phyloP scores from a whole-genome alignment of 1,140 invertebrate species.

The Drosophila equinoxialis region DNA sequence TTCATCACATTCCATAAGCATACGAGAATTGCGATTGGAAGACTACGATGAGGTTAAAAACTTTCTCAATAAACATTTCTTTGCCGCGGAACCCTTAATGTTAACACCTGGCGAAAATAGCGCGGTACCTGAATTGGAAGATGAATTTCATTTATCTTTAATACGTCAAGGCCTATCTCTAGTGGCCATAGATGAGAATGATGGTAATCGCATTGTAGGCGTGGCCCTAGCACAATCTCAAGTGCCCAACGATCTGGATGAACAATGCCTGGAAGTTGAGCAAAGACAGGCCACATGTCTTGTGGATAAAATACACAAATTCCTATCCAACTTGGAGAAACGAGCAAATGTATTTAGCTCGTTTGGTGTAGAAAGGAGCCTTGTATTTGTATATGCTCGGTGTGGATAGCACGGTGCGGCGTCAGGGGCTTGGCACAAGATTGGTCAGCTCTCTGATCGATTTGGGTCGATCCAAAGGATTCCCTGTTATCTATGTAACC shows the following conservation, averaged over 20 bases:
- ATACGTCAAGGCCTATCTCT: constrained; percentile 50
- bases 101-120: constrained; percentile 45
- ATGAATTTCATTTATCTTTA: constrained; percentile 34
- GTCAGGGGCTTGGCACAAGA: constrained; percentile 51
- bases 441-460: constrained; percentile 49
- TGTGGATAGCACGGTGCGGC: constrained; percentile 42
- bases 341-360: constrained; percentile 50
- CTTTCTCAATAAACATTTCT: constrained; percentile 52
- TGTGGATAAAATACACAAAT: constrained; percentile 53
- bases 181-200: constrained; percentile 43
- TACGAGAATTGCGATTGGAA: constrained; percentile 31
- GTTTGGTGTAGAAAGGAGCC: constrained; percentile 38
- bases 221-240: constrained; percentile 32
- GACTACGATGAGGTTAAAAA: constrained; percentile 37
- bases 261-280: constrained; percentile 35
- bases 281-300: constrained; percentile 21
- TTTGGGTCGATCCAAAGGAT: constrained; percentile 40
- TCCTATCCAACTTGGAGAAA: constrained; percentile 45
- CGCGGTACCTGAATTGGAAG: constrained; percentile 11
- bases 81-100: constrained; percentile 58
- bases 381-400: constrained; percentile 54
- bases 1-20: constrained; percentile 14
- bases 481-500: constrained; percentile 38
- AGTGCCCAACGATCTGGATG: constrained; percentile 47
- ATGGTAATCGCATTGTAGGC: constrained; percentile 50